These are phyloP conservation scores for Lucinisca nassula DNA, from an alignment of 2,888 invertebrate genomes.

Conservation along the genomic window DNA sequence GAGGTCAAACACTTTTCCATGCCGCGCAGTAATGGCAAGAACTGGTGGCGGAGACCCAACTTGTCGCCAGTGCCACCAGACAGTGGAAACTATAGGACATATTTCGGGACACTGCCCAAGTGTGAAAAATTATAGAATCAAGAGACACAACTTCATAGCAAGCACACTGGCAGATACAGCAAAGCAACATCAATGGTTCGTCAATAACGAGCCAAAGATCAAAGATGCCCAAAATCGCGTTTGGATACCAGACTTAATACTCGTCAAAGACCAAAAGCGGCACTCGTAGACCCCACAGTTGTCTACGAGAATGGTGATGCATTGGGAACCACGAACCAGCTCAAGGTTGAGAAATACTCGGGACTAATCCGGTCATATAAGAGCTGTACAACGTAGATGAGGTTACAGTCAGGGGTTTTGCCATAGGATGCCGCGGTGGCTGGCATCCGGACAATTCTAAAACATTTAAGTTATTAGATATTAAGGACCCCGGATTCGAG, in stretches of 20 bases:
- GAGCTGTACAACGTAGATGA: neutral
- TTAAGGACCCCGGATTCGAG: constrained; percentile 16
- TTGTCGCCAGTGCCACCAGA: too few relatives aligned
- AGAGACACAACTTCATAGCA: constrained; percentile 32
- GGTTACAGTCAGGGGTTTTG: neutral
- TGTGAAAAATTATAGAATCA: constrained; percentile 37
- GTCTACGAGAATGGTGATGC: constrained; percentile 15
- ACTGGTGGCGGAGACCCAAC: too few relatives aligned
- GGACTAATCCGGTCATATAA: neutral
- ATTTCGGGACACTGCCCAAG: constrained; percentile 32
- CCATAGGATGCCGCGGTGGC: neutral
- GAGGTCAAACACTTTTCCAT: too few relatives aligned
- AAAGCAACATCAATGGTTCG: neutral
- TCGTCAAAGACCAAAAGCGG: neutral
- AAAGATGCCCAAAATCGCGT: neutral
- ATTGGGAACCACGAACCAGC: neutral
- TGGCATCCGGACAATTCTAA: neutral
- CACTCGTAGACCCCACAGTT: constrained; percentile 10
- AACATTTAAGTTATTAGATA: neutral
- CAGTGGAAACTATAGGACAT: constrained; percentile 42
- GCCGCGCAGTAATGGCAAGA: too few relatives aligned
- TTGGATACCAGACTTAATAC: constrained; percentile 7
- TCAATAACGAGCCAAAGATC: neutral
- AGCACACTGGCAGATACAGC: neutral
- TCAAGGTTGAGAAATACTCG: constrained; percentile 2